Conservation (phyloP, 2,797 vertebrate genomes). For the Lepidocolaptes lacrymiger region DNA sequence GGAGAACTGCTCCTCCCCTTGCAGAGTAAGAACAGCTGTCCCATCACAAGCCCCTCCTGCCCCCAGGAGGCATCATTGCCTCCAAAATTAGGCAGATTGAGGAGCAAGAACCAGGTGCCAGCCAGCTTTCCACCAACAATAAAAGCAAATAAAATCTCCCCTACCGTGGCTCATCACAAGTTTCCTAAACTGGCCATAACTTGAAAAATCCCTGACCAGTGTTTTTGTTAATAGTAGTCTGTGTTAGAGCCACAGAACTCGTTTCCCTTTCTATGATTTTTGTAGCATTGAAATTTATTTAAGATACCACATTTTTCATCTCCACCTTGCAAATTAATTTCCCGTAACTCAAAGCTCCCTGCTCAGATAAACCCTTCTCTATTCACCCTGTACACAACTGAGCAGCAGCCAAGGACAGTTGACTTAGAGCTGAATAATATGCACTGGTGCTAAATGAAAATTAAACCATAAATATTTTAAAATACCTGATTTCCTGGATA, state of each 20-base stretch:
- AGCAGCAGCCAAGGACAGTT: slow-evolving; percentile 41
- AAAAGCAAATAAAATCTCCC: background rate
- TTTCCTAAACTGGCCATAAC: background rate
- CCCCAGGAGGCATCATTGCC: background rate
- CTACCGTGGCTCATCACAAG: background rate
- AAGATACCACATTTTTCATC: background rate
- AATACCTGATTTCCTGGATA: slow-evolving; percentile 43
- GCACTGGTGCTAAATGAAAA: slow-evolving; percentile 28
- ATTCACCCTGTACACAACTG: background rate
- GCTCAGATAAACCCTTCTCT: background rate
- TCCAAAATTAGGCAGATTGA: background rate
- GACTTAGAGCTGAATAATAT: slow-evolving; percentile 12
- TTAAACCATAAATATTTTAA: slow-evolving; percentile 57
- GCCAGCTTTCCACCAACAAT: background rate
- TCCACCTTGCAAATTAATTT: background rate
- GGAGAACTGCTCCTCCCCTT: background rate
- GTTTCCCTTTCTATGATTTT: background rate
- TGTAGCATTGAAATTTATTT: background rate
- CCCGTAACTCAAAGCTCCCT: background rate
- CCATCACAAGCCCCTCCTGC: too few relatives aligned
- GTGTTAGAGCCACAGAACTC: background rate
- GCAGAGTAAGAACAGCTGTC: background rate
- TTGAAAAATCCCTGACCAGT: background rate
- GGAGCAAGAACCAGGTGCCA: background rate
- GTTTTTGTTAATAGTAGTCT: background rate